Evolutionary conservation across 1,140 invertebrate genomes (phyloP).

Genomic region (Arctopsyche grandis): DNA sequence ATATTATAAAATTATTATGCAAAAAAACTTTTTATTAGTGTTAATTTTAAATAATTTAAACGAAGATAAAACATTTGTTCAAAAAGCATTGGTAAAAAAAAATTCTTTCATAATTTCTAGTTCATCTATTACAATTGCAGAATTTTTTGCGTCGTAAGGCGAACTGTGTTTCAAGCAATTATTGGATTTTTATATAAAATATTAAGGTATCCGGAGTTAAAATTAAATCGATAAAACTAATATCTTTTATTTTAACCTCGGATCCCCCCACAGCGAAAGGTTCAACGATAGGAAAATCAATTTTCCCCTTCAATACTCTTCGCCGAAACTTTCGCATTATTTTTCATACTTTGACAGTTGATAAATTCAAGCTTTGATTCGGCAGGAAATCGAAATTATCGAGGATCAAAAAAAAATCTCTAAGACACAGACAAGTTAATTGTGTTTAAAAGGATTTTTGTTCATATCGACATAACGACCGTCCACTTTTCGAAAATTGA

Average conservation of each 20-base stretch:
- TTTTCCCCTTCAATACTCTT: constrained; percentile 37
- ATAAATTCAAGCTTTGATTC: constrained; percentile 28
- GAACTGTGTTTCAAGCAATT: too few relatives aligned
- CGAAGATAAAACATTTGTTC: too few relatives aligned
- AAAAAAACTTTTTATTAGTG: too few relatives aligned
- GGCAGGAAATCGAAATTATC: constrained; percentile 29
- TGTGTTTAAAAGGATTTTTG: not conserved
- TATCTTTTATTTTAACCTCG: constrained; percentile 18
- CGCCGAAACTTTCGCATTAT: constrained; percentile 32
- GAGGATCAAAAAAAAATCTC: not conserved
- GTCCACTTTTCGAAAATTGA: not conserved
- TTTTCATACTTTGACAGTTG: constrained; percentile 41
- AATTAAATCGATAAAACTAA: constrained; percentile 30
- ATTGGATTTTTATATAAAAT: too few relatives aligned
- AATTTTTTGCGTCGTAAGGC: too few relatives aligned
- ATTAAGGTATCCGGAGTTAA: not conserved
- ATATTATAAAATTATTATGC: too few relatives aligned
- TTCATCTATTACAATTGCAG: too few relatives aligned
- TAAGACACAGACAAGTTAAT: too few relatives aligned
- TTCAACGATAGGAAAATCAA: constrained; percentile 36
- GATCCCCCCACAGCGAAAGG: not conserved
- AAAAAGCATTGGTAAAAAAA: too few relatives aligned
- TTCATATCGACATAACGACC: not conserved
- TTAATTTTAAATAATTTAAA: too few relatives aligned
- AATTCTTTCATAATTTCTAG: too few relatives aligned